Conservation (phyloP, 64 coral and sea anemone genomes). For the Trachythela sp. region DNA sequence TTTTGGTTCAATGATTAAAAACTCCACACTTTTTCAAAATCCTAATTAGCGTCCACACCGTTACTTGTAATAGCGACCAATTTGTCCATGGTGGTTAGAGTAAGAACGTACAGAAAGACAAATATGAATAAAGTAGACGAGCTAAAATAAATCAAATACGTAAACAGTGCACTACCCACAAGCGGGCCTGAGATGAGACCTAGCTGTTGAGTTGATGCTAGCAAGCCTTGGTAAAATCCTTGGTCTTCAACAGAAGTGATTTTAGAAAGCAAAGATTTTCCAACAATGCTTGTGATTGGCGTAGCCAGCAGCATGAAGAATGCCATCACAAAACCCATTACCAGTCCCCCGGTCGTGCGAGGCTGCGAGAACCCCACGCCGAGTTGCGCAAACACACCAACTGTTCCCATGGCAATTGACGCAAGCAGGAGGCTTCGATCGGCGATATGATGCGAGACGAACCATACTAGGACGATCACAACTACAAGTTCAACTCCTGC, state of each 20-base stretch:
- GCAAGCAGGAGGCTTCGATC: background rate
- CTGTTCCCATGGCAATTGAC: background rate
- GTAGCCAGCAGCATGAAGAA: slow-evolving; percentile 18
- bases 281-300: slow-evolving; percentile 7
- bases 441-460: background rate
- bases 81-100: background rate
- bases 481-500: slow-evolving; percentile 6
- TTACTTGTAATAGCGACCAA: background rate
- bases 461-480: background rate
- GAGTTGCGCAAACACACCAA: slow-evolving; percentile 18
- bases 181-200: background rate
- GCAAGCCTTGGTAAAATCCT: background rate
- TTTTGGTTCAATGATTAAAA: no score
- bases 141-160: background rate
- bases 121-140: background rate
- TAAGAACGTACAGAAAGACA: background rate
- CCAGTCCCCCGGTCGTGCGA: background rate
- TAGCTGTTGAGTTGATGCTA: background rate
- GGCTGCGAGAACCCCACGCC: background rate
- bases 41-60: background rate
- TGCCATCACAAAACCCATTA: background rate
- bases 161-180: background rate
- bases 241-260: background rate
- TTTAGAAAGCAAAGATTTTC: background rate
- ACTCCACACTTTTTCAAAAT: background rate